Conservation (phyloP, 2,113 vertebrate genomes). For the Coptodon bakossiorum region DNA sequence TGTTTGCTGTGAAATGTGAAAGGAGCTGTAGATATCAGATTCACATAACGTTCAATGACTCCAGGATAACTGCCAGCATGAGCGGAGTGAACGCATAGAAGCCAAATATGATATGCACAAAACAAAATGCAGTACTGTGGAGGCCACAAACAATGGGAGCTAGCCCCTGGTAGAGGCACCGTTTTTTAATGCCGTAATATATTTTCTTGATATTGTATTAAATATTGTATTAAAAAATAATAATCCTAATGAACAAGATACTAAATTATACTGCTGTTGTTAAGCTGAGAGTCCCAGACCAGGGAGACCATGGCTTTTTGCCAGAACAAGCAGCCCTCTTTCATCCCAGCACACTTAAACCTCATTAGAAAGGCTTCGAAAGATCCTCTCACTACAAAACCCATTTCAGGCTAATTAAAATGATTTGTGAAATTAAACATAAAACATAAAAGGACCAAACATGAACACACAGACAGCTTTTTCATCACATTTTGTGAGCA, state of each 20-base stretch:
- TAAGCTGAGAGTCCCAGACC: conserved; percentile 14
- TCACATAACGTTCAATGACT: conserved; percentile 24
- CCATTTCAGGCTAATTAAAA: conserved; percentile 25
- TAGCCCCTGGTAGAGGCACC: background rate
- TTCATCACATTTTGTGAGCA: background rate
- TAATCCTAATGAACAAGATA: conserved; percentile 9
- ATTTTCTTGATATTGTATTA: conserved; percentile 16
- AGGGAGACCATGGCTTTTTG: conserved; percentile 6
- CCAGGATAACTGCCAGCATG: conserved; percentile 16
- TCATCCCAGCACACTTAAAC: conserved; percentile 18
- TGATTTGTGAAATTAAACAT: conserved; percentile 30
- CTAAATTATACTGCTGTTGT: conserved; percentile 21
- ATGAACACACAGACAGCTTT: background rate
- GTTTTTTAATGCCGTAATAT: background rate
- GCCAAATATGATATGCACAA: conserved; percentile 8
- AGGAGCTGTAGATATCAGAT: conserved; percentile 10
- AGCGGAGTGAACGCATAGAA: background rate
- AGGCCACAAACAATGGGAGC: background rate
- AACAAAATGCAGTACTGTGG: background rate
- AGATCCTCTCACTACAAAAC: conserved; percentile 6
- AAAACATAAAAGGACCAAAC: conserved; percentile 7
- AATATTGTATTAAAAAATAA: conserved; percentile 16
- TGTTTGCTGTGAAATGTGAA: conserved; percentile 35
- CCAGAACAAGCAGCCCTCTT: conserved; percentile 9
- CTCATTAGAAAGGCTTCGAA: conserved; percentile 25